Percentiles rank a stretch among this genome's conserved stretches.
phyloP scores from a whole-genome alignment of 1,140 invertebrate genomes.

The Hylyphantes graminicola region DNA sequence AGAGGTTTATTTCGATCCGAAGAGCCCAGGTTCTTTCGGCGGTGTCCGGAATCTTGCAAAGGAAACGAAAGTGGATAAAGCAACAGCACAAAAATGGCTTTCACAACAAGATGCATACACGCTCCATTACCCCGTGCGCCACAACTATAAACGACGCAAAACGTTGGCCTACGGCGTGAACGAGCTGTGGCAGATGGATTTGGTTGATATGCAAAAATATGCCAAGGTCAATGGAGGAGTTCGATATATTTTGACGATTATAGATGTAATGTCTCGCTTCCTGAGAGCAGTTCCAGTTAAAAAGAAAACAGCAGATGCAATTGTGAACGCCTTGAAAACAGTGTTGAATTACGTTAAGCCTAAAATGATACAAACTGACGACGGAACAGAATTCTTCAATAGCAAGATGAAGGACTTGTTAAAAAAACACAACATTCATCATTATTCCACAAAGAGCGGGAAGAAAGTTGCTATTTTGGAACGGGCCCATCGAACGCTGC shows the following conservation, averaged over 20 bases:
- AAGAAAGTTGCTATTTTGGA: background rate
- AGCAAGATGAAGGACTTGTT: background rate
- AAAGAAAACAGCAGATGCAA: background rate
- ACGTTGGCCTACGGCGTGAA: background rate
- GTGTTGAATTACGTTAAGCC: background rate
- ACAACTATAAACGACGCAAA: background rate
- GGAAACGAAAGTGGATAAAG: background rate
- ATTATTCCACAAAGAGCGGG: background rate
- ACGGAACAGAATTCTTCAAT: background rate
- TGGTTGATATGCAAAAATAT: background rate
- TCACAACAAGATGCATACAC: background rate
- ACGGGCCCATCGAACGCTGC: background rate
- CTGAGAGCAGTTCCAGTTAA: background rate
- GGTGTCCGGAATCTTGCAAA: background rate
- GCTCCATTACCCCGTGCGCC: background rate
- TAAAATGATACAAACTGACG: background rate
- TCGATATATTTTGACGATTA: slow-evolving; percentile 1
- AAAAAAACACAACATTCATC: background rate
- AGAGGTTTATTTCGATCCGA: background rate
- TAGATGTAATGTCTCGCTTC: background rate
- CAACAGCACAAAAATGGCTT: background rate
- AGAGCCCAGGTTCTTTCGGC: background rate
- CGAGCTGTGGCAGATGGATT: background rate
- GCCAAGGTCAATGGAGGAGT: background rate
- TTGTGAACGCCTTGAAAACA: background rate